Evolutionary conservation across 2,888 invertebrate genomes (phyloP).

Genomic region (Mesoligia furuncula): DNA sequence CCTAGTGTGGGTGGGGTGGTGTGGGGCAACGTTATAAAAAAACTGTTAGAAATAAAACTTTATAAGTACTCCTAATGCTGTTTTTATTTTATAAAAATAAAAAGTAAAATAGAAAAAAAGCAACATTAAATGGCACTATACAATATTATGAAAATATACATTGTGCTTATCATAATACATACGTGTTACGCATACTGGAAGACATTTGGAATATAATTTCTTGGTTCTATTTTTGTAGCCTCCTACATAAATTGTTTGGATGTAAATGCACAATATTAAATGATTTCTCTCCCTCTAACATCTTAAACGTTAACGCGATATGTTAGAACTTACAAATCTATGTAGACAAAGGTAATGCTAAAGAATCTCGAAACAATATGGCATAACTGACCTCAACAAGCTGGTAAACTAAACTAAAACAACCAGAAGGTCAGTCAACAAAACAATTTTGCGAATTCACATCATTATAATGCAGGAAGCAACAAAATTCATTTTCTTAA

Average conservation of each 20-base stretch:
- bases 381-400: constrained; percentile 11
- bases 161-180: constrained; percentile 26
- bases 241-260: neutral
- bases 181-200: constrained; percentile 45
- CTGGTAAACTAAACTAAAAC: neutral
- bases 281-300: constrained; percentile 9
- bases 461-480: neutral
- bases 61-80: constrained; percentile 65
- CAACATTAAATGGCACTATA: constrained; percentile 45
- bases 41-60: constrained; percentile 82
- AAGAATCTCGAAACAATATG: constrained; percentile 17
- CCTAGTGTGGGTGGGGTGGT: too few species aligned
- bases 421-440: neutral
- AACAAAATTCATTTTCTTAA: constrained; percentile 3
- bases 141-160: constrained; percentile 23
- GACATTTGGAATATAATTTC: constrained; percentile 49
- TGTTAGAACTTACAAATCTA: constrained; percentile 2
- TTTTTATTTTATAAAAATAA: constrained; percentile 44
- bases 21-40: too few species aligned
- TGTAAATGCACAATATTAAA: constrained; percentile 35
- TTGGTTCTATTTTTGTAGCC: constrained; percentile 13
- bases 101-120: constrained; percentile 13
- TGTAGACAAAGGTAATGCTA: neutral
- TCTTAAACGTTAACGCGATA: constrained; percentile 29
- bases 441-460: neutral